phyloP scores from a whole-genome alignment of 2,888 invertebrate genomes.

The Napeogenes inachia region DNA sequence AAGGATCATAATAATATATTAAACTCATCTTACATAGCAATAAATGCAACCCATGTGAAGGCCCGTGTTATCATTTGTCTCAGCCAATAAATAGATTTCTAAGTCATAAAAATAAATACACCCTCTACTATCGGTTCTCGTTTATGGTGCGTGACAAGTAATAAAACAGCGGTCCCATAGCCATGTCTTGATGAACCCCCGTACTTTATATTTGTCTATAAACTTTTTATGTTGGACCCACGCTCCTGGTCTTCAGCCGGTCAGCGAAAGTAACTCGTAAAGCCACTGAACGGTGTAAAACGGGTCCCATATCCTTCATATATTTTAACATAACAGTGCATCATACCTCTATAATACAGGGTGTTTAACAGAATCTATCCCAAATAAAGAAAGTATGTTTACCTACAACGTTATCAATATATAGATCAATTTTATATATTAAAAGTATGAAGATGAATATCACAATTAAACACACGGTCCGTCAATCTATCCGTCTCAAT shows the following conservation, averaged over 20 bases:
- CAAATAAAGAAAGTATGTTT: too few species aligned
- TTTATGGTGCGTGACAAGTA: slow-evolving; percentile 74
- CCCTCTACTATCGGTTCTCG: slow-evolving; percentile 58
- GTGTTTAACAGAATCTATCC: too few species aligned
- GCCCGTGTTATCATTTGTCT: slow-evolving; percentile 22
- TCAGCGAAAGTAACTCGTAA: slow-evolving; percentile 72
- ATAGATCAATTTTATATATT: too few species aligned
- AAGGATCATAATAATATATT: too few species aligned
- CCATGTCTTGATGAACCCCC: slow-evolving; percentile 67
- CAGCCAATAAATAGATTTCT: slow-evolving; percentile 61
- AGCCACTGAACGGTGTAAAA: slow-evolving; percentile 62
- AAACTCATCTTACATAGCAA: background rate
- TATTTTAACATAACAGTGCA: slow-evolving; percentile 3
- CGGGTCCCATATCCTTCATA: slow-evolving; percentile 28
- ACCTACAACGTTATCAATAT: too few species aligned
- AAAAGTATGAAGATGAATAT: too few species aligned
- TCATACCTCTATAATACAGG: background rate
- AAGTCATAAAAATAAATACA: slow-evolving; percentile 55
- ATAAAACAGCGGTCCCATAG: slow-evolving; percentile 71
- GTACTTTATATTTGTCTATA: slow-evolving; percentile 68
- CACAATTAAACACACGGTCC: too few species aligned
- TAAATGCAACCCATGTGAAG: slow-evolving; percentile 21
- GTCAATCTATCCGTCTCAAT: too few species aligned
- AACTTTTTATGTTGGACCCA: slow-evolving; percentile 59
- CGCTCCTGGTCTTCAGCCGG: slow-evolving; percentile 54